Conservation (phyloP, 2,797 vertebrate species). For the Siniperca obscura region DNA sequence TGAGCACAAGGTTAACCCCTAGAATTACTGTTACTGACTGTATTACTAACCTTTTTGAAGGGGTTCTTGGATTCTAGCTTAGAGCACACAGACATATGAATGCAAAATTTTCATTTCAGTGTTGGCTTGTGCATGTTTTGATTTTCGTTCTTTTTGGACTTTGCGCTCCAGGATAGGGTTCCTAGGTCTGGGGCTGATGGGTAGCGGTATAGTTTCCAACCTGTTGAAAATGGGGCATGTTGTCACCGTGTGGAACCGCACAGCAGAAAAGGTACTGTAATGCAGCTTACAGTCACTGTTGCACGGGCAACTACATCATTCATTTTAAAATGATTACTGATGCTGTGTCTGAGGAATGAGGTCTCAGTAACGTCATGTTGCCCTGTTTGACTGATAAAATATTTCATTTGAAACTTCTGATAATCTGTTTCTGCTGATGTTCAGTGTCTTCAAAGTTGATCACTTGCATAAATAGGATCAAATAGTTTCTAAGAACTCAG, state of each 20-base stretch:
- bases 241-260: slow-evolving; percentile 99
- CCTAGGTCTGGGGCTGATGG: slow-evolving; percentile 97
- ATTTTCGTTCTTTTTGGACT: slow-evolving; percentile 11
- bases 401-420: neutral
- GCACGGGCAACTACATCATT: neutral
- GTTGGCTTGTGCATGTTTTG: neutral
- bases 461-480: no score
- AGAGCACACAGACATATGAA: neutral
- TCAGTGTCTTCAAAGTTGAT: neutral
- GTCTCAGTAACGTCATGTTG: neutral
- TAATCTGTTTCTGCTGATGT: neutral
- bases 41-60: neutral
- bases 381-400: neutral
- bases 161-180: slow-evolving; percentile 92
- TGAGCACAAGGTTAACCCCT: neutral
- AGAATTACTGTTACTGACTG: neutral
- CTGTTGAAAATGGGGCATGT: slow-evolving; percentile 98
- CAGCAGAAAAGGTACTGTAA: slow-evolving; percentile 94
- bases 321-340: neutral
- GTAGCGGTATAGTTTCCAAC: slow-evolving; percentile 97
- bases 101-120: neutral
- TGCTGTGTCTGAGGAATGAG: neutral
- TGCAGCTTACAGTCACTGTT: neutral
- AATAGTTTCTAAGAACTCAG: neutral
- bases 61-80: neutral